A percentile compares a stretch with the other conserved stretches of the same genome.
phyloP scores from a whole-genome alignment of 2,797 vertebrate species.

The Lycodopsis pacificus region DNA sequence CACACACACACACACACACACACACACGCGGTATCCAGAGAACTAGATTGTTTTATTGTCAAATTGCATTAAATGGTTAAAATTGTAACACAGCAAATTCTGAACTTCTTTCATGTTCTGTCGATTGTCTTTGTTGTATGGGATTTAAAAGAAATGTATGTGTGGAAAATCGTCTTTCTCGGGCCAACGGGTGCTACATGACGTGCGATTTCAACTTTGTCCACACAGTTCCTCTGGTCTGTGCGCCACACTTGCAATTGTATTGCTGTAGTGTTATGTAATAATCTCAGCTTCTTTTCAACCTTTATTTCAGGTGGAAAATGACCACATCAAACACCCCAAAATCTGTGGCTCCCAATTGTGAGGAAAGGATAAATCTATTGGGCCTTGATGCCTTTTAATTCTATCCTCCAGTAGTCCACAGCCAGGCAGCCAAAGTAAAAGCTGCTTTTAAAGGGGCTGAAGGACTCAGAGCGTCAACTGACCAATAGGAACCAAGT shows the following conservation, averaged over 20 bases:
- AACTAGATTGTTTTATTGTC: not conserved
- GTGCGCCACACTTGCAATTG: not conserved
- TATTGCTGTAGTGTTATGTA: not conserved
- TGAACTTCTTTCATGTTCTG: not conserved
- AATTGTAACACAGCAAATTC: not conserved
- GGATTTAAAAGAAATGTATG: not conserved
- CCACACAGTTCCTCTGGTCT: not conserved
- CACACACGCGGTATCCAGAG: not conserved
- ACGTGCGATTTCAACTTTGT: not conserved
- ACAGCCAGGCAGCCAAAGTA: conserved; percentile 66
- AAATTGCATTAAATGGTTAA: not conserved
- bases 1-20: conserved; percentile 14
- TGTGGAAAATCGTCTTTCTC: no score
- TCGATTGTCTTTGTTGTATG: not conserved
- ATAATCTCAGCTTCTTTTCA: not conserved
- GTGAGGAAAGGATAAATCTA: conserved; percentile 66
- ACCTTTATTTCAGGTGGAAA: not conserved
- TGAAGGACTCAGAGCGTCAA: conserved; percentile 60
- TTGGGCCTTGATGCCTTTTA: conserved; percentile 65
- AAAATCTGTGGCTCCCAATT: not conserved
- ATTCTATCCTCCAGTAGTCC: conserved; percentile 74
- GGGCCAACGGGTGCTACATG: no score
- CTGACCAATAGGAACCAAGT: conserved; percentile 60
- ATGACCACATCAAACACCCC: not conserved
- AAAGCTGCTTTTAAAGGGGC: conserved; percentile 73